A percentile compares a stretch with the other conserved stretches of the same genome.
phyloP scores from a whole-genome alignment of 2,797 vertebrate genomes.

The Anolis apletophallus region DNA sequence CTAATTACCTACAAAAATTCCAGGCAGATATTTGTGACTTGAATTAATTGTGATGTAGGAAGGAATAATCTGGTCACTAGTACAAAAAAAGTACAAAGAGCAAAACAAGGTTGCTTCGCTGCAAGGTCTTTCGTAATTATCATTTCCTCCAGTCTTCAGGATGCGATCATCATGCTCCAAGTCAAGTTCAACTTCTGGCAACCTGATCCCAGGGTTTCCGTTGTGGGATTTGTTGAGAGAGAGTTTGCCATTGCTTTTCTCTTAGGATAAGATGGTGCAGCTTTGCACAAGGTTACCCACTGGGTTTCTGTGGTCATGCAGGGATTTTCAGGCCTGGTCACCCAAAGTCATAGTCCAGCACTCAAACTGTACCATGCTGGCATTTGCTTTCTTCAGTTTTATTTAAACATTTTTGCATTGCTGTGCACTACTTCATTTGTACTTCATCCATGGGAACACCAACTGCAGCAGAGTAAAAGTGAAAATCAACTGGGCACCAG shows the following conservation, averaged over 20 bases:
- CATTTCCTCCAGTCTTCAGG: neutral
- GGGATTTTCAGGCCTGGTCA: no score
- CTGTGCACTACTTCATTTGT: neutral
- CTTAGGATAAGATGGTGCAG: no score
- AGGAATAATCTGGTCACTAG: slow-evolving; percentile 30
- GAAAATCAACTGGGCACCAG: no score
- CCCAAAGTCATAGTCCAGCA: no score
- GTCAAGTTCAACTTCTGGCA: neutral
- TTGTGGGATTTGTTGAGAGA: no score
- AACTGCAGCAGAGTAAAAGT: no score
- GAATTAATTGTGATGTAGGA: slow-evolving; percentile 70
- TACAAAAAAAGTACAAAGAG: neutral
- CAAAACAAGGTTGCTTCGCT: neutral
- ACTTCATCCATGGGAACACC: no score
- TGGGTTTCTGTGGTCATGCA: no score
- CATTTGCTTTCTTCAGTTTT: neutral
- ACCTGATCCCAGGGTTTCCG: neutral
- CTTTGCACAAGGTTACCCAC: no score
- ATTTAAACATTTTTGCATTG: rapidly evolving
- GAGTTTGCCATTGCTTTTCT: no score
- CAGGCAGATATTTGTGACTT: slow-evolving; percentile 73
- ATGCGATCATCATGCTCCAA: neutral
- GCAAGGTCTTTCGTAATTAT: neutral
- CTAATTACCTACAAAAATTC: slow-evolving; percentile 80
- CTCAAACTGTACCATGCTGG: no score